Evolutionary conservation across 2,113 vertebrate species (phyloP).

Genomic region (Nesogale talazaci): DNA sequence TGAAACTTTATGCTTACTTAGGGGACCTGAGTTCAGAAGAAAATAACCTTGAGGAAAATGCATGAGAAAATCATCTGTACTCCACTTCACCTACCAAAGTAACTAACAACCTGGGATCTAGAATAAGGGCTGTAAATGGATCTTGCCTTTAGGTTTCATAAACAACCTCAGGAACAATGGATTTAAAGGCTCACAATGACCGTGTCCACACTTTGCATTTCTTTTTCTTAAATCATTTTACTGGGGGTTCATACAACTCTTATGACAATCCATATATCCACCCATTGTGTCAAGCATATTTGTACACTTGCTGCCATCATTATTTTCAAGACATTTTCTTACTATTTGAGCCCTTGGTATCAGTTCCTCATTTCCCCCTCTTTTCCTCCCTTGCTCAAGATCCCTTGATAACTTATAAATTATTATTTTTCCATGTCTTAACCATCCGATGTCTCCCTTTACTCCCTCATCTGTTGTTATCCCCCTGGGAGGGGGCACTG

Average conservation of each 20-base stretch:
- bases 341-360: too few relatives aligned
- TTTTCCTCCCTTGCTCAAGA: too few relatives aligned
- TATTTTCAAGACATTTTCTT: too few relatives aligned
- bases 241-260: too few relatives aligned
- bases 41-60: not conserved
- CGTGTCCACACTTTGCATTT: conserved; percentile 36
- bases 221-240: not conserved
- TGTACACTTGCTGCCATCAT: too few relatives aligned
- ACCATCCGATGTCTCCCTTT: too few relatives aligned
- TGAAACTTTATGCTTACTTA: not conserved
- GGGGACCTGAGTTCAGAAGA: not conserved
- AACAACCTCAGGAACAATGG: not conserved
- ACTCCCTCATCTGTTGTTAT: too few relatives aligned
- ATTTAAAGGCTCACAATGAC: conserved; percentile 4
- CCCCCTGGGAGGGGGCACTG: not conserved
- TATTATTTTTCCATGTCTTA: too few relatives aligned
- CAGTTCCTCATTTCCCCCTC: too few relatives aligned
- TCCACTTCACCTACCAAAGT: not conserved
- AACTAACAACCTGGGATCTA: not conserved
- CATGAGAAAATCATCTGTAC: not conserved
- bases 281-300: too few relatives aligned
- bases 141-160: conserved; percentile 8
- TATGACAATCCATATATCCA: too few relatives aligned
- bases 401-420: too few relatives aligned
- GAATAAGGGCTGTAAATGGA: not conserved